phyloP scores from a whole-genome alignment of 2,113 vertebrate genomes.

The Xyliphius kryptos region DNA sequence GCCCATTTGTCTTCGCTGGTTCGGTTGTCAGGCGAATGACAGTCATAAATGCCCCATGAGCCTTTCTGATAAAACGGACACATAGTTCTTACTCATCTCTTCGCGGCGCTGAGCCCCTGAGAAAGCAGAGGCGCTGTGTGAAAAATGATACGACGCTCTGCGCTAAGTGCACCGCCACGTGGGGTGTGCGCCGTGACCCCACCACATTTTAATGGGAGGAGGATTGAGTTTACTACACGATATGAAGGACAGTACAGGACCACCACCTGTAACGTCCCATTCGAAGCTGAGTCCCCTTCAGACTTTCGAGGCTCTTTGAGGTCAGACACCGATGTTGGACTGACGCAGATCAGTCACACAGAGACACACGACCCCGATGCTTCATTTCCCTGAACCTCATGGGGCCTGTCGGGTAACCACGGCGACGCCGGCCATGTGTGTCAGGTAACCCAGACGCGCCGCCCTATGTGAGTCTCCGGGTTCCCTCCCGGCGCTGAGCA shows the following conservation, averaged over 20 bases:
- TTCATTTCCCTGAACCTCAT: constrained; percentile 18
- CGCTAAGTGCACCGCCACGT: too few relatives aligned
- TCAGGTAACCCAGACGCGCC: constrained; percentile 25
- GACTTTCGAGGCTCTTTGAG: too few relatives aligned
- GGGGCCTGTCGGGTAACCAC: constrained; percentile 31
- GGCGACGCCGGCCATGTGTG: constrained; percentile 4
- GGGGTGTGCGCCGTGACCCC: too few relatives aligned
- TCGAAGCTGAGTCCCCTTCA: too few relatives aligned
- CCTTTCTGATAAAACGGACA: constrained; percentile 30
- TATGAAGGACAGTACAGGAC: too few relatives aligned
- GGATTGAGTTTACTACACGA: too few relatives aligned
- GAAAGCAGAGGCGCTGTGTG: neutral
- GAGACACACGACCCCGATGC: neutral
- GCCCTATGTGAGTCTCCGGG: constrained; percentile 20
- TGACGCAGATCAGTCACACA: constrained; percentile 21
- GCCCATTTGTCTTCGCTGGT: constrained; percentile 38
- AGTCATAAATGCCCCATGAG: constrained; percentile 39
- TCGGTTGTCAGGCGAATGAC: constrained; percentile 38
- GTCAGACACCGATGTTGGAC: too few relatives aligned
- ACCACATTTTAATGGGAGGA: too few relatives aligned
- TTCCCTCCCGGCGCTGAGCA: constrained; percentile 60
- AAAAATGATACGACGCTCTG: neutral
- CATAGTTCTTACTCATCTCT: constrained; percentile 29
- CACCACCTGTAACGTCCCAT: too few relatives aligned
- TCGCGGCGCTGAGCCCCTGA: neutral